phyloP scores from a whole-genome alignment of 1,140 invertebrate species.

The Dendrolimus kikuchii region DNA sequence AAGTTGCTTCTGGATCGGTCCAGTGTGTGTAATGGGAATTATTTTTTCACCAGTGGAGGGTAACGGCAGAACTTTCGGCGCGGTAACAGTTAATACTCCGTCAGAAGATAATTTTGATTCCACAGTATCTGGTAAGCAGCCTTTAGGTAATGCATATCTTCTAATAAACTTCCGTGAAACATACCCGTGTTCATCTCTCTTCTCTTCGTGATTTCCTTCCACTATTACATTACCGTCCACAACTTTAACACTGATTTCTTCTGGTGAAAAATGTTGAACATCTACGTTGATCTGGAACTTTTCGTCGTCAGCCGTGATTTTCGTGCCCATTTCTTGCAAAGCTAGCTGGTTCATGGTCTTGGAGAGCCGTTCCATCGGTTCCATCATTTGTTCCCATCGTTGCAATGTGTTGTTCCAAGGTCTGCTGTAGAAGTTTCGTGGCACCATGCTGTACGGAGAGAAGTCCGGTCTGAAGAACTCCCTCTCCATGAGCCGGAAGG shows the following conservation, averaged over 20 bases:
- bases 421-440: slow-evolving; percentile 26
- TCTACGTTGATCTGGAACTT: slow-evolving; percentile 82
- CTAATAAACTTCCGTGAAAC: slow-evolving; percentile 83
- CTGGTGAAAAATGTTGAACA: slow-evolving; percentile 88
- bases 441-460: slow-evolving; percentile 27
- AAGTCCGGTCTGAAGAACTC: slow-evolving; percentile 29
- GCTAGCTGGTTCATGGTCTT: slow-evolving; percentile 35
- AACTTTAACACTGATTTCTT: slow-evolving; percentile 88
- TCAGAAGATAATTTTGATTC: slow-evolving; percentile 82
- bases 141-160: slow-evolving; percentile 79
- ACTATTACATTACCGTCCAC: slow-evolving; percentile 79
- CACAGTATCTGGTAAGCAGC: slow-evolving; percentile 79
- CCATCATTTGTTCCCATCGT: slow-evolving; percentile 31
- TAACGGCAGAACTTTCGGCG: slow-evolving; percentile 69
- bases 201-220: slow-evolving; percentile 84
- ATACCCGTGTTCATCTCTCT: slow-evolving; percentile 81
- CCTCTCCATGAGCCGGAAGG: slow-evolving; percentile 29
- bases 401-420: slow-evolving; percentile 27
- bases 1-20: slow-evolving; percentile 41
- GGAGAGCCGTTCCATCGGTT: slow-evolving; percentile 40
- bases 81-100: slow-evolving; percentile 80
- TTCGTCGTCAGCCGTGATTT: slow-evolving; percentile 37
- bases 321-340: slow-evolving; percentile 23
- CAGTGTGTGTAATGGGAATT: slow-evolving; percentile 53
- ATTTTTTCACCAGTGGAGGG: slow-evolving; percentile 51